A percentile compares a stretch with the other conserved stretches of the same genome.
phyloP scores from a whole-genome alignment of 1,140 invertebrate species.

The Calycopis cecrops region DNA sequence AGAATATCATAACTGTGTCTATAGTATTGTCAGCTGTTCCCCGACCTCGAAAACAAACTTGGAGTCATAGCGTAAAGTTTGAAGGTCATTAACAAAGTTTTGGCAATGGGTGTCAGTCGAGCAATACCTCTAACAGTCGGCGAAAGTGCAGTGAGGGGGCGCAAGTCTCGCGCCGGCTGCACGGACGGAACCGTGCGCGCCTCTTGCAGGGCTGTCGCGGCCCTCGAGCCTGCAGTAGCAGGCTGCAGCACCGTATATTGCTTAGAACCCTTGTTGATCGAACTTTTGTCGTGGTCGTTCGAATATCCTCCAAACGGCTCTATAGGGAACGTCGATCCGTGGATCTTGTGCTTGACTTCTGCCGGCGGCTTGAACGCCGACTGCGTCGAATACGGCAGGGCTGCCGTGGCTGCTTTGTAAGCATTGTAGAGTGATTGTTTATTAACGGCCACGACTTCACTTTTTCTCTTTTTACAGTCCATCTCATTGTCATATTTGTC shows the following conservation, averaged over 20 bases:
- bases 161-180: slow-evolving; percentile 64
- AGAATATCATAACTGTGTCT: background rate
- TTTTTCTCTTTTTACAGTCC: slow-evolving; percentile 63
- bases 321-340: slow-evolving; percentile 59
- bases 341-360: slow-evolving; percentile 72
- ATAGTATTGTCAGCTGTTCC: slow-evolving; percentile 15
- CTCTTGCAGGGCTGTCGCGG: slow-evolving; percentile 86
- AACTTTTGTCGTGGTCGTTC: slow-evolving; percentile 56
- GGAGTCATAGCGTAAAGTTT: slow-evolving; percentile 49
- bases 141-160: slow-evolving; percentile 78
- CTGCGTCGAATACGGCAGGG: slow-evolving; percentile 79
- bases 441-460: slow-evolving; percentile 65
- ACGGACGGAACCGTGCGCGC: slow-evolving; percentile 79
- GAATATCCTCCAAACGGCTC: slow-evolving; percentile 63
- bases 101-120: slow-evolving; percentile 47
- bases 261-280: slow-evolving; percentile 65
- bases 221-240: slow-evolving; percentile 83
- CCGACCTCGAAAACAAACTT: slow-evolving; percentile 67
- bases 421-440: slow-evolving; percentile 72
- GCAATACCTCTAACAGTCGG: slow-evolving; percentile 84
- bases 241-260: slow-evolving; percentile 91
- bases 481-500: slow-evolving; percentile 69
- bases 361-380: slow-evolving; percentile 86
- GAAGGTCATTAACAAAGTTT: slow-evolving; percentile 62
- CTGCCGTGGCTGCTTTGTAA: slow-evolving; percentile 73